Percentiles rank a stretch among this genome's conserved stretches.
Conservation (phyloP, 2,797 vertebrate genomes). For the Sylvia borin region DNA sequence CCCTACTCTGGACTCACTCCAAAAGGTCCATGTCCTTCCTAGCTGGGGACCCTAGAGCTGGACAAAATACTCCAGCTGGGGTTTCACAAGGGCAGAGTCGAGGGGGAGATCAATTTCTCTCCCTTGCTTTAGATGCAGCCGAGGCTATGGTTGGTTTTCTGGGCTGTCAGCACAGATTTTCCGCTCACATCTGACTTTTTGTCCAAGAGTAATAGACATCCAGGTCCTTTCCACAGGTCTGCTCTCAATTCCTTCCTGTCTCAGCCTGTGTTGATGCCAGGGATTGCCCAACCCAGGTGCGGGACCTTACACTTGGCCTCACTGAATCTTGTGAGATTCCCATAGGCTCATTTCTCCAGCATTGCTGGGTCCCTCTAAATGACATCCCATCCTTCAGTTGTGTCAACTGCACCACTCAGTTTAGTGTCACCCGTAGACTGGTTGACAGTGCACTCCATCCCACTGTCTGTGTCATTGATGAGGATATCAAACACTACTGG, state of each 20-base stretch:
- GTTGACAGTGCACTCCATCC: not conserved
- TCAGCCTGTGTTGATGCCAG: not conserved
- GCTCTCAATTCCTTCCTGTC: not conserved
- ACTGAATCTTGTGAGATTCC: not conserved
- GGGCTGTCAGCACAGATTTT: not conserved
- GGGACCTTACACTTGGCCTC: not conserved
- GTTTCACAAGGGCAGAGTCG: fast-evolving
- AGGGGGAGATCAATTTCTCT: not conserved
- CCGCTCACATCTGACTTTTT: not conserved
- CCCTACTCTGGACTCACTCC: not conserved
- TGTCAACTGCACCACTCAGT: not conserved
- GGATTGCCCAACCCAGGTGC: not conserved
- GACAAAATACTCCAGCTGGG: not conserved
- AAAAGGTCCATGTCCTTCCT: not conserved
- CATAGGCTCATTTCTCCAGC: not conserved
- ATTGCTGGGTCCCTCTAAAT: not conserved
- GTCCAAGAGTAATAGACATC: not conserved
- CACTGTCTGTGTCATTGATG: not conserved
- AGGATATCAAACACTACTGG: not conserved
- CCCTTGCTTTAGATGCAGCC: not conserved
- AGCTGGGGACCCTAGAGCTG: not conserved
- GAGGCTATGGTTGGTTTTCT: not conserved
- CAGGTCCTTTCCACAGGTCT: not conserved
- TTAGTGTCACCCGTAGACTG: not conserved
- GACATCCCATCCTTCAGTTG: not conserved